Base-by-base conservation (phyloP, 30 jellyfish, hydroid and myxozoan genomes). In the Hydractinia symbiolongicarpus region DNA sequence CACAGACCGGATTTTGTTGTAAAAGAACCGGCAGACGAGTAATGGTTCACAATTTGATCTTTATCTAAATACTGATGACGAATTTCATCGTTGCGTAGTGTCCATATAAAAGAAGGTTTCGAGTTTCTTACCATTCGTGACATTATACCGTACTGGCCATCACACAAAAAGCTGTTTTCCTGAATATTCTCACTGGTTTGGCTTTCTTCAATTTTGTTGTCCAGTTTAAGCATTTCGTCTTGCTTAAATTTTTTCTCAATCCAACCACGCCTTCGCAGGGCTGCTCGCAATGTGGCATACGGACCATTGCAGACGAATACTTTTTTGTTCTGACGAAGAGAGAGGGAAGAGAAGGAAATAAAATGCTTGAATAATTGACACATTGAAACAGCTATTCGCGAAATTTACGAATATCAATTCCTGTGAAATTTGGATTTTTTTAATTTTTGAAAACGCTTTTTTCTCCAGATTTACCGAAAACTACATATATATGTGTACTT, bases 251-350 rank as follows among this genome's bases (percentile, higher is more conserved):
- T 71, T 67, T 91, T 86, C 74, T 91, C 98, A 16, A 91, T 82
- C 98, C 98, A 91, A 69, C 98, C 98, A 53, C 98, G 88, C 67
- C 85, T 77, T 54, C 98, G 90, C 54, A 91, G 71, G 73, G 88
- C 83, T 73, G 86, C 83, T 79, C 98, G 88, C 58, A 91, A 53
- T n/a, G 83, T 86, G 40, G 94, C 86, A 54, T 91, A 91, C 9
- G 98, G 98, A 15, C 98, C 98, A 87, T 85, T 81, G 81, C 98
- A 91, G n/a, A 91, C 75, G 81, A 91, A 91, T 11, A 91, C 95
- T 76, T 90, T 90, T 73, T 90, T 90, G 78, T 82, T 67, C 97
- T 86, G 77, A 21, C 74, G 79, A 8, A 75, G 51, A 54, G 73
- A 55, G 6, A 54, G 30, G 2, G 44, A 30, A 30, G 44, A 30